Percentiles rank a stretch among this genome's conserved stretches.
Evolutionary conservation across 2,888 invertebrate species (phyloP).

Genomic region (Ctenicera cuprea): DNA sequence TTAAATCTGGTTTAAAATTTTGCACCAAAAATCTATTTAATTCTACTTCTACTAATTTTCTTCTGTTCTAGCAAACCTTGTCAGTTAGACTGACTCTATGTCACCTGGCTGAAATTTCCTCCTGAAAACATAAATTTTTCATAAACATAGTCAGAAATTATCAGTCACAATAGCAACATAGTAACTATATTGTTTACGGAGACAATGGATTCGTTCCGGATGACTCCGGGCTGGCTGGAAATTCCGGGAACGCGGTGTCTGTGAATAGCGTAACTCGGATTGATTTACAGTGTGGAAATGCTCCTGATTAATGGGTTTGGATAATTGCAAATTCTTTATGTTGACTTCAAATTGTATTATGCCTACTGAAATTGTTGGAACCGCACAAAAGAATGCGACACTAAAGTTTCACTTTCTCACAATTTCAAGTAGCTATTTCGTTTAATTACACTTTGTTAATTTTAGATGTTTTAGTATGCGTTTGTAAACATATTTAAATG

Average conservation of each 20-base stretch:
- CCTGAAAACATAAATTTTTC: not conserved
- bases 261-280: slow-evolving; percentile 70
- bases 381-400: not conserved
- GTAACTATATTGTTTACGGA: slow-evolving; percentile 57
- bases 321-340: slow-evolving; percentile 72
- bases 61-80: too few species aligned
- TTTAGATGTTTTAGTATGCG: too few species aligned
- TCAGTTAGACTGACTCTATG: too few species aligned
- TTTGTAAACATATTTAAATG: too few species aligned
- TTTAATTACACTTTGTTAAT: too few species aligned
- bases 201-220: slow-evolving; percentile 66
- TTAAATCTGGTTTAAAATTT: too few species aligned
- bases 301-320: slow-evolving; percentile 69
- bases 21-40: too few species aligned
- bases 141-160: slow-evolving; percentile 8
- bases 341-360: slow-evolving; percentile 57
- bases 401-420: too few species aligned
- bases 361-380: slow-evolving; percentile 20
- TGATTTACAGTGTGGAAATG: slow-evolving; percentile 70
- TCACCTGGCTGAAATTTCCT: not conserved
- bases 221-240: slow-evolving; percentile 63
- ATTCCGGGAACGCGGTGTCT: slow-evolving; percentile 68
- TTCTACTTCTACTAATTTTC: too few species aligned
- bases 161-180: slow-evolving; percentile 30
- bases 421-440: too few species aligned